Conservation (phyloP, 2,888 invertebrate species). For the Magallana nippona region DNA sequence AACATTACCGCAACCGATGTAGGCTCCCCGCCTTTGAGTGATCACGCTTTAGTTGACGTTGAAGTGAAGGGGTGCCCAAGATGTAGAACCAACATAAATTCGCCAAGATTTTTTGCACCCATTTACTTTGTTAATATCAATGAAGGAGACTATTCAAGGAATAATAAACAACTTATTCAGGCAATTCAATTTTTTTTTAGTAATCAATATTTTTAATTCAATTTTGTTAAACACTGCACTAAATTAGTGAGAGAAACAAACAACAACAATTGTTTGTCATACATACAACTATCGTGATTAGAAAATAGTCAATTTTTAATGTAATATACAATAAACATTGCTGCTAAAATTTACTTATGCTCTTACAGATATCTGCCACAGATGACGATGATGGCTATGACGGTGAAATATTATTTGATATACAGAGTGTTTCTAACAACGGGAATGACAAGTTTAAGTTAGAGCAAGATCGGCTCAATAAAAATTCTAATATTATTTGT, state of each 20-base stretch:
- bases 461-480: not conserved
- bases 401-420: slow-evolving; percentile 50
- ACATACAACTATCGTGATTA: no score
- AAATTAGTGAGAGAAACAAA: no score
- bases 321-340: no score
- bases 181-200: not conserved
- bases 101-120: not conserved
- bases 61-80: no score
- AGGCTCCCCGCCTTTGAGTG: no score
- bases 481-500: slow-evolving; percentile 15
- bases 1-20: no score
- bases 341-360: no score
- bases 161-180: not conserved
- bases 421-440: slow-evolving; percentile 47
- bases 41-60: no score
- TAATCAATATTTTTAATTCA: no score
- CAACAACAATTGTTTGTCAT: no score
- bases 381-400: slow-evolving; percentile 51
- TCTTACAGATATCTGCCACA: not conserved
- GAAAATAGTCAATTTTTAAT: no score
- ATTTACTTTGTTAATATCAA: not conserved
- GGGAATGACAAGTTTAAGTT: slow-evolving; percentile 41
- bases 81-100: not conserved
- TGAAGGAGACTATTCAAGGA: not conserved
- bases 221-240: no score